Evolutionary conservation across 1,140 invertebrate genomes (phyloP).

Genomic region (Dendrolimus punctatus): DNA sequence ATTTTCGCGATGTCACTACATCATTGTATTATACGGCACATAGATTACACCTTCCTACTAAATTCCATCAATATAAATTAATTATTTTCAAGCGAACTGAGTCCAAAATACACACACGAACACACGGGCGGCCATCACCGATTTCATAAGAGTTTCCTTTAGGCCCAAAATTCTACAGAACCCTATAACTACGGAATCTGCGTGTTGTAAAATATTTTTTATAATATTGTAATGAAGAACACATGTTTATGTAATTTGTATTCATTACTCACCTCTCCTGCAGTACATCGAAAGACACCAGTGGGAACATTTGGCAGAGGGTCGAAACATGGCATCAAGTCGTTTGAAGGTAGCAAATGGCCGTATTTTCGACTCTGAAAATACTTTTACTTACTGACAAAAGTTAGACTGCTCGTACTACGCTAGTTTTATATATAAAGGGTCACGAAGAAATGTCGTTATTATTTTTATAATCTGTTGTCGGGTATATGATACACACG

Average conservation of each 20-base stretch:
- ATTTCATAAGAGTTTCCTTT: no score
- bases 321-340: conserved; percentile 31
- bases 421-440: background rate
- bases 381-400: background rate
- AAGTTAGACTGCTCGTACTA: background rate
- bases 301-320: conserved; percentile 32
- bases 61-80: no score
- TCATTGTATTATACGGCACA: no score
- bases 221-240: background rate
- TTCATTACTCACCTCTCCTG: conserved; percentile 33
- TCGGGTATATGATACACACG: no score
- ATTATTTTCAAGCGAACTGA: no score
- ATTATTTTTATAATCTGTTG: no score
- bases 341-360: conserved; percentile 30
- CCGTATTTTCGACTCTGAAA: conserved; percentile 45
- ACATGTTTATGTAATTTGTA: conserved; percentile 4
- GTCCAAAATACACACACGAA: no score
- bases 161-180: no score
- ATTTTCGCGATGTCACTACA: no score
- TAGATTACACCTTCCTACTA: no score
- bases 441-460: background rate
- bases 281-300: conserved; percentile 44
- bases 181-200: no score
- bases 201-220: background rate
- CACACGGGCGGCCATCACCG: no score